Evolutionary conservation across 2,113 vertebrate genomes (phyloP).

Genomic region (Monopterus albus): DNA sequence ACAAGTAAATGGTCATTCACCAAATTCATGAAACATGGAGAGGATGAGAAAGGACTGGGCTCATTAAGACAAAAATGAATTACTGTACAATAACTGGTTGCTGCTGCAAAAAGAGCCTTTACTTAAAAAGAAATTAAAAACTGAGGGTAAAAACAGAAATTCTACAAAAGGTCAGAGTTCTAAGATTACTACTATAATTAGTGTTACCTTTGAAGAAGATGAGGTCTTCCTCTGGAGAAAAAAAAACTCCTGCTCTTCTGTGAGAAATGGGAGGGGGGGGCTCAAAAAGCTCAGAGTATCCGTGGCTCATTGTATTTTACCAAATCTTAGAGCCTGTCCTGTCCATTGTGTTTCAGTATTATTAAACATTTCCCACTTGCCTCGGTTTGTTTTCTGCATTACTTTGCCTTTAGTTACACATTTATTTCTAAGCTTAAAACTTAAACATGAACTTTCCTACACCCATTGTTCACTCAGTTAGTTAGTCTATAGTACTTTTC

Average conservation of each 20-base stretch:
- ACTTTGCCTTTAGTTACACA: slow-evolving; percentile 13
- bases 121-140: slow-evolving; percentile 34
- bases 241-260: slow-evolving; percentile 14
- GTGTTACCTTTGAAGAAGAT: slow-evolving; percentile 37
- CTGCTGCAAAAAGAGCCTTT: slow-evolving; percentile 18
- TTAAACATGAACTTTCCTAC: neutral
- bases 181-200: slow-evolving; percentile 62
- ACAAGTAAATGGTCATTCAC: slow-evolving; percentile 25
- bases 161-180: slow-evolving; percentile 57
- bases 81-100: slow-evolving; percentile 20
- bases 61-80: slow-evolving; percentile 35
- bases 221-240: slow-evolving; percentile 27
- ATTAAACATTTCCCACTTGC: neutral
- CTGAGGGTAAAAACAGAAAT: slow-evolving; percentile 42
- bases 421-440: slow-evolving; percentile 13
- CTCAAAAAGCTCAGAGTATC: neutral
- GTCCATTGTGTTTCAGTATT: neutral
- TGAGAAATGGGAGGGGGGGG: slow-evolving; percentile 2
- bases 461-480: neutral
- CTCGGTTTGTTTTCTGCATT: slow-evolving; percentile 3
- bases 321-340: neutral
- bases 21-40: slow-evolving; percentile 28
- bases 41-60: slow-evolving; percentile 36
- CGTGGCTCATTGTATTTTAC: neutral
- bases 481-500: neutral